These are phyloP conservation scores for Protobothrops flavoviridis DNA, from an alignment of 2,113 vertebrate species.

Conservation along the genomic window DNA sequence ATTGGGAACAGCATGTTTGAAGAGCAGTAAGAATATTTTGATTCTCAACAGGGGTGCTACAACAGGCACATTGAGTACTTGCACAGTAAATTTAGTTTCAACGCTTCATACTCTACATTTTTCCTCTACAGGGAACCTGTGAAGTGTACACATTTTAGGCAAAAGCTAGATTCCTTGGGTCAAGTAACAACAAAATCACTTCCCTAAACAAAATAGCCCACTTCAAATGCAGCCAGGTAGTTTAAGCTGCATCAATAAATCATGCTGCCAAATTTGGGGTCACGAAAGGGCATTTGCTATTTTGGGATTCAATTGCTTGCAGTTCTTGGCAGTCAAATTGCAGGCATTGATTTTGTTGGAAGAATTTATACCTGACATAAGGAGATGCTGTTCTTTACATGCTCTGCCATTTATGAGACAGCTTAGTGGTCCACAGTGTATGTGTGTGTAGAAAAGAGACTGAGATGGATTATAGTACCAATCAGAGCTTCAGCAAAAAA, in stretches of 20 bases:
- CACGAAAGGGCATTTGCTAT: background rate
- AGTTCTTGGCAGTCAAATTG: background rate
- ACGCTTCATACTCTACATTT: background rate
- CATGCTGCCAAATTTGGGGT: background rate
- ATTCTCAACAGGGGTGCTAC: background rate
- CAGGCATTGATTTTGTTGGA: conserved; percentile 1
- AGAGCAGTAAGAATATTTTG: background rate
- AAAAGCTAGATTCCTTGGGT: background rate
- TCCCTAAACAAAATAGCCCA: background rate
- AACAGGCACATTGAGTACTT: background rate
- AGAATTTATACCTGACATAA: background rate
- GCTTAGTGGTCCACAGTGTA: background rate
- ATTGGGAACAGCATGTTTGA: background rate
- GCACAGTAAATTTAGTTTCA: background rate
- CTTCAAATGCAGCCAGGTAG: conserved; percentile 16
- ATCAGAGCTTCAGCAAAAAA: background rate
- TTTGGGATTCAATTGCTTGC: background rate
- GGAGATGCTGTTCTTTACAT: background rate
- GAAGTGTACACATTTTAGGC: background rate
- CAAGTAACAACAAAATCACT: background rate
- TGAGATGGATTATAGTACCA: background rate
- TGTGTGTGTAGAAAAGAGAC: background rate
- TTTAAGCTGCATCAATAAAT: conserved; percentile 7
- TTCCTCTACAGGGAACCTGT: background rate
- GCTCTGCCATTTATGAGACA: background rate